Conservation (phyloP, 2,888 invertebrate species). For the Tuta absoluta region DNA sequence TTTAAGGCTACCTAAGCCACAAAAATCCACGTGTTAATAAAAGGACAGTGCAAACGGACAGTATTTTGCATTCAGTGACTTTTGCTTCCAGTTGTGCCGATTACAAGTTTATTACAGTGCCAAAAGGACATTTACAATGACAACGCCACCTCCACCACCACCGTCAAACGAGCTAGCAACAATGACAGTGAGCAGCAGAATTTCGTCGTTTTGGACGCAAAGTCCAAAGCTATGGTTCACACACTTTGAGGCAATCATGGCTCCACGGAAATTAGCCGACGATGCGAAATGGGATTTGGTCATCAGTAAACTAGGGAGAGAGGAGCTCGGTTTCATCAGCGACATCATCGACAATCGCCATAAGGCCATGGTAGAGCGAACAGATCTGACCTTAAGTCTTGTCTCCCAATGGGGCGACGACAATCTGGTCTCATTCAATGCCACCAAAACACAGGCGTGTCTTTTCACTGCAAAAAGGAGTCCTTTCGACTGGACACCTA, state of each 20-base stretch:
- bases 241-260: slow-evolving; percentile 30
- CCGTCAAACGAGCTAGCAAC: not conserved
- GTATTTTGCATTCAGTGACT: not conserved
- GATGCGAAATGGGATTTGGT: slow-evolving; percentile 34
- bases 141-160: not conserved
- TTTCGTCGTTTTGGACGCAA: slow-evolving; percentile 37
- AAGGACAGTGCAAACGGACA: not conserved
- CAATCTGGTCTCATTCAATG: no score
- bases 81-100: not conserved
- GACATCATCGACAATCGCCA: no score
- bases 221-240: slow-evolving; percentile 37
- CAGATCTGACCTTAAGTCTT: no score
- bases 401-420: no score
- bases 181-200: not conserved
- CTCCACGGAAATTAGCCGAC: slow-evolving; percentile 32
- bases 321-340: no score
- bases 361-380: no score
- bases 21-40: not conserved
- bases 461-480: no score
- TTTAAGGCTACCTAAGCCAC: not conserved
- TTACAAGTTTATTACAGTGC: no score
- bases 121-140: not conserved
- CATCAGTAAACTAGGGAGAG: slow-evolving; percentile 30
- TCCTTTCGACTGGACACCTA: no score
- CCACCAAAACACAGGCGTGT: no score